Evolutionary conservation across 2,797 vertebrate genomes (phyloP).

Genomic region (Crax fasciolata): DNA sequence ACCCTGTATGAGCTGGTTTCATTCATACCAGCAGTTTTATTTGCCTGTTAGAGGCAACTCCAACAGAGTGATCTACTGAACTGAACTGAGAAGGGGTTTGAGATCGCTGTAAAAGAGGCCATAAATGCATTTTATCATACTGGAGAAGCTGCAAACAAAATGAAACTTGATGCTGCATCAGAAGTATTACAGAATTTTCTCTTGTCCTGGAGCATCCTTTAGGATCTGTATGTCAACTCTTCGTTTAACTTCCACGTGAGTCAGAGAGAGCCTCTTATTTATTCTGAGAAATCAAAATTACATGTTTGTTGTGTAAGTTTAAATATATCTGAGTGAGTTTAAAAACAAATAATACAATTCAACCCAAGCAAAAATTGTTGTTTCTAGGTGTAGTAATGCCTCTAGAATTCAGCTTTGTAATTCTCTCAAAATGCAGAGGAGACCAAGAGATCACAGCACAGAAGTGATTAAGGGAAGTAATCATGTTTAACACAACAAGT

Average conservation of each 20-base stretch:
- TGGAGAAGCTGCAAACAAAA: background rate
- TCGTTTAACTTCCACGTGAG: background rate
- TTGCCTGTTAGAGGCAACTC: background rate
- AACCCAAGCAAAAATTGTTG: background rate
- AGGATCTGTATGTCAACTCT: background rate
- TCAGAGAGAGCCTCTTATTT: background rate
- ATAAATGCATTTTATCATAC: background rate
- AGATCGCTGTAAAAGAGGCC: background rate
- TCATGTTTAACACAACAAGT: background rate
- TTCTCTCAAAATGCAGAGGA: background rate
- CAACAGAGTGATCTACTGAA: background rate
- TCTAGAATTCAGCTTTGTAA: background rate
- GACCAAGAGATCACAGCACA: background rate
- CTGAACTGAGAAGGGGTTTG: background rate
- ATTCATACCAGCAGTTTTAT: background rate
- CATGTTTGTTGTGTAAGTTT: background rate
- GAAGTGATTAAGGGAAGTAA: background rate
- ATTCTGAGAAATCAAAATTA: background rate
- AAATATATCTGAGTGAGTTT: background rate
- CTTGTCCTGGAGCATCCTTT: background rate
- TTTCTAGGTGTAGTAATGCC: background rate
- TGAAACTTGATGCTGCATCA: background rate
- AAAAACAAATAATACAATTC: background rate
- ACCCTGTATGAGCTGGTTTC: background rate
- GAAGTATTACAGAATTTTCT: background rate